A percentile compares a stretch with the other conserved stretches of the same genome.
Conservation (phyloP, 2,888 invertebrate genomes). For the Ochropleura leucogaster region DNA sequence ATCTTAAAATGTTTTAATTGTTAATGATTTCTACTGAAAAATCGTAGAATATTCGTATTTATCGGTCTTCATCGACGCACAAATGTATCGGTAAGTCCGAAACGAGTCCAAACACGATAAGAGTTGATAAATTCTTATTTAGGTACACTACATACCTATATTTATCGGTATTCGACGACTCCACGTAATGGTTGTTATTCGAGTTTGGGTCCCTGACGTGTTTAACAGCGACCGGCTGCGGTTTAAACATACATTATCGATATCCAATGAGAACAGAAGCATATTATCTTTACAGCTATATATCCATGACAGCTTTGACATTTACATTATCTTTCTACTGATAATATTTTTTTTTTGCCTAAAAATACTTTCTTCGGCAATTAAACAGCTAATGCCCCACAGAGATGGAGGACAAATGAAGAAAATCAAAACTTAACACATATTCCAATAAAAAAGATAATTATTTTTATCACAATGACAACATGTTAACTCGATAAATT, state of each 20-base stretch:
- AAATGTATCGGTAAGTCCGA: constrained; percentile 15
- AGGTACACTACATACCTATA: background rate
- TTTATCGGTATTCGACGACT: constrained; percentile 23
- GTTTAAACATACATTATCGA: constrained; percentile 16
- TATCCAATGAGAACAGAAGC: background rate
- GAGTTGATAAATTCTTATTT: constrained; percentile 20
- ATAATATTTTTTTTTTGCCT: background rate
- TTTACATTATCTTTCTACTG: background rate
- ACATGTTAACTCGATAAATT: constrained; percentile 40
- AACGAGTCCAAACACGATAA: constrained; percentile 46
- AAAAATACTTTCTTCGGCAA: background rate
- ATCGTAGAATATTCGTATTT: background rate
- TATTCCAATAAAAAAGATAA: background rate
- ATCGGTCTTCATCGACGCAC: constrained; percentile 2
- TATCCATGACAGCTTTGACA: background rate
- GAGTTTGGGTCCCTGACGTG: constrained; percentile 37
- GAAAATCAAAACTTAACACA: background rate
- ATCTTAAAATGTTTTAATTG: too few relatives aligned
- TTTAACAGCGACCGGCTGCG: constrained; percentile 3
- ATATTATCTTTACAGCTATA: background rate
- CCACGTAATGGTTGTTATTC: constrained; percentile 14
- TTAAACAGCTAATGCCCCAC: background rate
- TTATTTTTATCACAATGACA: constrained; percentile 23
- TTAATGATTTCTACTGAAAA: too few relatives aligned
- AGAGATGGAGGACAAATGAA: background rate